These are phyloP conservation scores for Dendrolimus kikuchii DNA, from an alignment of 1,140 invertebrate species.

Conservation along the genomic window DNA sequence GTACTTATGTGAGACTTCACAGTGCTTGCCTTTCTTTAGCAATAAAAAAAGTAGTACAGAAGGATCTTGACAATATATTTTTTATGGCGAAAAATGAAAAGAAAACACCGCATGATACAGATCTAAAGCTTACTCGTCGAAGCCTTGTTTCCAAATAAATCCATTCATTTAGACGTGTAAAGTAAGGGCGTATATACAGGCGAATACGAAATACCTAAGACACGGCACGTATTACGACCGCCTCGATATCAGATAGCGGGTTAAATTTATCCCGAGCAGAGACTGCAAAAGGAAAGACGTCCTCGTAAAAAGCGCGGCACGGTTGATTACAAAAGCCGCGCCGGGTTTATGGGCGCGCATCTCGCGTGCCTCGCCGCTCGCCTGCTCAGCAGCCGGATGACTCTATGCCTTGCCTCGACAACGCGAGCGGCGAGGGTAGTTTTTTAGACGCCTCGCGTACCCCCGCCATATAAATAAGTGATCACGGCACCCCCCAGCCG, in stretches of 20 bases:
- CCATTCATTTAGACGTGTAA: too few species aligned
- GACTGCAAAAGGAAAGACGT: conserved; percentile 50
- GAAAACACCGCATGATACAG: conserved; percentile 22
- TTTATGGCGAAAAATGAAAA: conserved; percentile 30
- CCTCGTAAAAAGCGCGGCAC: conserved; percentile 60
- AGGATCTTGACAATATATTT: too few species aligned
- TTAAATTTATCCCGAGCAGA: conserved; percentile 53
- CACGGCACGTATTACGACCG: neutral
- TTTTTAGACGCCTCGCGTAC: conserved; percentile 45
- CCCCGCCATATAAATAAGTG: conserved; percentile 61
- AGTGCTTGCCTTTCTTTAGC: too few species aligned
- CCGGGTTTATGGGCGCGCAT: conserved; percentile 40
- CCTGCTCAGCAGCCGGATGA: conserved; percentile 11
- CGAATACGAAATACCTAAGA: too few species aligned
- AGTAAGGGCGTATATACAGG: too few species aligned
- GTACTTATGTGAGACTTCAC: too few species aligned
- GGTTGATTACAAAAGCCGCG: conserved; percentile 60
- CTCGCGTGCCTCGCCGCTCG: conserved; percentile 18
- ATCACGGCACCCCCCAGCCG: conserved; percentile 33
- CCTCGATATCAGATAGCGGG: conserved; percentile 47
- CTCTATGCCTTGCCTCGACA: conserved; percentile 9
- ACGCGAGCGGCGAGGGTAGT: conserved; percentile 53
- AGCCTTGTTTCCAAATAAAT: too few species aligned
- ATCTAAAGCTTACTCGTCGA: conserved; percentile 7
- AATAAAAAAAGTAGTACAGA: too few species aligned